These are phyloP conservation scores for Colaptes auratus DNA, from an alignment of 2,113 vertebrate genomes.

Conservation along the genomic window DNA sequence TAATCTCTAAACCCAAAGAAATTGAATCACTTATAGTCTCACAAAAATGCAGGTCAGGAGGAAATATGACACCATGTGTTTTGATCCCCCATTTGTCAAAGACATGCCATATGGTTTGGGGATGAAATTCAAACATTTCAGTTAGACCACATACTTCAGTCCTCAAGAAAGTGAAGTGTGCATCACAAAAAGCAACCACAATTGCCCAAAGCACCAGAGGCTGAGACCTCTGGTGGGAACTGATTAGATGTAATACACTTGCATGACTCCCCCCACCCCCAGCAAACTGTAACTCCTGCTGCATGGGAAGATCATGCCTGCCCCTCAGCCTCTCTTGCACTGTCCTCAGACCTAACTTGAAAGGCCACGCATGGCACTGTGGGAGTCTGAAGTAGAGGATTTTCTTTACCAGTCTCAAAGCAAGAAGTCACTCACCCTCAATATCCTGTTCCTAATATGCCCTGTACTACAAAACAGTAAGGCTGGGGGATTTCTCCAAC, in stretches of 20 bases:
- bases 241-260: background rate
- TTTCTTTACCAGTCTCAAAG: background rate
- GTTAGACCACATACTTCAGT: background rate
- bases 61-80: background rate
- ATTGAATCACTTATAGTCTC: background rate
- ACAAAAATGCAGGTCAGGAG: background rate
- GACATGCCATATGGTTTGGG: background rate
- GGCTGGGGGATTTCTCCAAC: background rate
- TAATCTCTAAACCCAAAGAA: background rate
- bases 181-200: slow-evolving; percentile 1
- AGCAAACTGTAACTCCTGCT: background rate
- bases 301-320: background rate
- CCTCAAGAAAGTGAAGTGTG: background rate
- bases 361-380: background rate
- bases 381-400: background rate
- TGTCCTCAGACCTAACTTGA: background rate
- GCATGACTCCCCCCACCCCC: background rate
- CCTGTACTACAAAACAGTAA: background rate
- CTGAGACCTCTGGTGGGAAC: background rate
- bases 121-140: background rate
- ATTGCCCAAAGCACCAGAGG: background rate
- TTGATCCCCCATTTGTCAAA: background rate
- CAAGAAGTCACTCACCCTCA: background rate
- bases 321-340: background rate
- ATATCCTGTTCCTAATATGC: background rate